Base-by-base conservation (phyloP, 1,140 invertebrate species). In the Orchestia grillus region DNA sequence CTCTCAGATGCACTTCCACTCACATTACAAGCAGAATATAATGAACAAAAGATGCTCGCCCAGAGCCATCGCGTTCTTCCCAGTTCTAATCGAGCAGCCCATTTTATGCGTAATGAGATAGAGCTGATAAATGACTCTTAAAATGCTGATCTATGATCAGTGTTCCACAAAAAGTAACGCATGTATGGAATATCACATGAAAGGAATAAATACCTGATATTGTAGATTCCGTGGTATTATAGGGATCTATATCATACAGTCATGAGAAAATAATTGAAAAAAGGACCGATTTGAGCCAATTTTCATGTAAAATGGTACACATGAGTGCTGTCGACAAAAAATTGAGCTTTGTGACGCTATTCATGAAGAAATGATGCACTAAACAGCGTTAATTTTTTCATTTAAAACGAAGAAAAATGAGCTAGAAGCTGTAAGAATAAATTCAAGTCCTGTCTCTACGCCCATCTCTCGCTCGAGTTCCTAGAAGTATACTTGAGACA, bases 61-160 rank as follows among this genome's bases (percentile, higher is more conserved):
- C 62, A 28, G 62, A 77, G 62, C 62, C 62, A 77, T 77, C n/a
- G 36, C 36, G 62, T 77, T 77, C 41, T 90, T 15, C 43, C 11
- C 88, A 36, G n/a, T 41, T 41, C 88, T 42, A 42, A 90, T 90
- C 43, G 88, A 28, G 41, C 42, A 90, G 43, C 88, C 88, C 41
- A 90, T 90, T 90, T 41, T 42, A 3, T 44, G 88, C 88, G 42
- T 42, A 41, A 90, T 90, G 88, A 90, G 88, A 90, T 90, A 90
- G 28, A 11, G 88, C 42, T 90, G 88, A 90, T 90, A 90, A 90
- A 90, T 90, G 43, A 28, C 88, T 41, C 88, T 90, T 90, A 90
- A 90, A 90, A 42, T 90, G 88, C 88, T 4, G 11, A 42, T 42
- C 36, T 3, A 90, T 41, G 43, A 90, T 90, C 42, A 41, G 42